Conservation (phyloP, 2,113 vertebrate species). For the Pteruthius melanotis region DNA sequence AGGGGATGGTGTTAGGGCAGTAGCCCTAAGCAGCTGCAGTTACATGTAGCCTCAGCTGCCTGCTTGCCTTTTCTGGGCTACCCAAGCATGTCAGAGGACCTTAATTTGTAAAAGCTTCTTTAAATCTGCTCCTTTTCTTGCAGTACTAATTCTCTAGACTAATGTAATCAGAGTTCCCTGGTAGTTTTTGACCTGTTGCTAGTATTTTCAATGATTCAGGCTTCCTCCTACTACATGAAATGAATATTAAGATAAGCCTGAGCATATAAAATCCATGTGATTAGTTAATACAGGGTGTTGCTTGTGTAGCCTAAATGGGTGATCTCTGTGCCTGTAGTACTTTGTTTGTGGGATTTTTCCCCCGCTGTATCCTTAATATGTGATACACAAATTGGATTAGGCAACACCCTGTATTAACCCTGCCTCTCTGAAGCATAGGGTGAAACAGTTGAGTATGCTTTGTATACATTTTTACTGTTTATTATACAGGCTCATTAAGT, state of each 20-base stretch:
- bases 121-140: not conserved
- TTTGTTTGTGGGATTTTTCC: not conserved
- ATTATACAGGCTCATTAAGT: not conserved
- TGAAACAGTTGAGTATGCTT: not conserved
- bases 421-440: not conserved
- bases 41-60: not conserved
- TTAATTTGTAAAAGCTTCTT: not conserved
- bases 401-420: no score
- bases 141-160: not conserved
- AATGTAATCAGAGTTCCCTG: not conserved
- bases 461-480: not conserved
- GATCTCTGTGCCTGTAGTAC: not conserved
- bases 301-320: not conserved
- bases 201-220: not conserved
- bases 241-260: not conserved
- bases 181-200: not conserved
- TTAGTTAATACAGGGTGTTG: not conserved
- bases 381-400: accelerated
- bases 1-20: not conserved
- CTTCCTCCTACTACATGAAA: not conserved
- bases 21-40: not conserved
- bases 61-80: not conserved
- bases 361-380: no score
- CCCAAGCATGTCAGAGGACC: not conserved
- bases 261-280: not conserved